These are phyloP conservation scores for Nannoperca australis DNA, from an alignment of 2,797 vertebrate species.

Conservation along the genomic window DNA sequence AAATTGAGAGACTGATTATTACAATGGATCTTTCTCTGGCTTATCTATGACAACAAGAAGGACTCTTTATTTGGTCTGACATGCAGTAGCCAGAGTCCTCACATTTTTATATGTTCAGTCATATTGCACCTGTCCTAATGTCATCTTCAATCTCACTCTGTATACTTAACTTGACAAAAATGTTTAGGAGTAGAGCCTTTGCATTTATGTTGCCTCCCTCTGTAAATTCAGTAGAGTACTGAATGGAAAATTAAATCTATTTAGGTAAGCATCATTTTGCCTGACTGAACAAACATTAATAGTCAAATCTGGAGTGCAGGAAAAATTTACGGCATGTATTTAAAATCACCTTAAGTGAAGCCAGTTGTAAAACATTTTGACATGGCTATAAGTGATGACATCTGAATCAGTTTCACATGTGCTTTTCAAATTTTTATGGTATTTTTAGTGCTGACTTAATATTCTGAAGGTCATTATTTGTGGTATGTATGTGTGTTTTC, in stretches of 20 bases:
- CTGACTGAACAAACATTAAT: background rate
- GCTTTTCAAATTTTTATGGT: conserved; percentile 5
- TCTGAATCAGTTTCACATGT: conserved; percentile 12
- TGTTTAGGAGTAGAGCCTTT: background rate
- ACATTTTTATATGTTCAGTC: background rate
- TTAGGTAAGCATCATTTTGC: background rate
- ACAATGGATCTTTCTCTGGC: background rate
- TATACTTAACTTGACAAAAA: no score
- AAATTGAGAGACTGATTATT: background rate
- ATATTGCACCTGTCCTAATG: background rate
- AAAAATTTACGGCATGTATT: background rate
- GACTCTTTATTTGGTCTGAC: background rate
- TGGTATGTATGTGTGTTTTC: conserved; percentile 50
- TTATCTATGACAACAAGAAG: background rate
- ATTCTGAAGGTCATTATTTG: conserved; percentile 22
- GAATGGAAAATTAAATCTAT: background rate
- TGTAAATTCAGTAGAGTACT: background rate
- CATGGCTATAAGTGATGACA: background rate
- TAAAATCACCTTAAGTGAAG: background rate
- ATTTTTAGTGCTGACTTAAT: conserved; percentile 29
- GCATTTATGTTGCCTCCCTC: background rate
- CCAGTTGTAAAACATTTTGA: background rate
- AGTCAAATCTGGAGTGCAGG: background rate
- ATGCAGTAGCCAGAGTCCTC: background rate
- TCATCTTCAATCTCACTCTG: background rate